Percentiles rank a stretch among this genome's conserved stretches.
These are phyloP conservation scores for Homarus americanus DNA, from an alignment of 1,140 invertebrate genomes.

Conservation along the genomic window DNA sequence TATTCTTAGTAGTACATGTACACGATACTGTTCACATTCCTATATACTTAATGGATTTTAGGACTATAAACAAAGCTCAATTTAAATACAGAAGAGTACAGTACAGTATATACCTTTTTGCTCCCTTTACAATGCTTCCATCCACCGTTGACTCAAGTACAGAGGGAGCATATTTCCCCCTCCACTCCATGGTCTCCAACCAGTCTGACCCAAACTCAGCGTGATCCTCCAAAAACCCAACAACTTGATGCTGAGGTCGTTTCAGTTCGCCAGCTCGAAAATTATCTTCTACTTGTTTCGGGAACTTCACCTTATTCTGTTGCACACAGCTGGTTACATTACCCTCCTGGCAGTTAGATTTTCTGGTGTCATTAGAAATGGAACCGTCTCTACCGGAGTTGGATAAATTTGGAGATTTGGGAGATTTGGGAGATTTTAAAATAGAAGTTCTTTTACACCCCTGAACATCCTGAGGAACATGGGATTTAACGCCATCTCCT, in stretches of 20 bases:
- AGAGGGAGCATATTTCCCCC: conserved; percentile 12
- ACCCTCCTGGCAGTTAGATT: neutral
- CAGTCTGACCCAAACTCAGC: conserved; percentile 41
- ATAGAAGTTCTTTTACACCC: neutral
- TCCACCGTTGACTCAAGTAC: conserved; percentile 52
- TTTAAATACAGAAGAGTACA: no score
- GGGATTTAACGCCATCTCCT: neutral
- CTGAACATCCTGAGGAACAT: neutral
- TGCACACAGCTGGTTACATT: neutral
- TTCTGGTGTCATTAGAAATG: neutral
- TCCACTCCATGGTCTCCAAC: neutral
- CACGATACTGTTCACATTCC: no score
- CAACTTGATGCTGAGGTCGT: conserved; percentile 40
- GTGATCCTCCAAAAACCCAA: conserved; percentile 54
- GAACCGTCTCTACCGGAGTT: neutral
- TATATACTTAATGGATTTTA: no score
- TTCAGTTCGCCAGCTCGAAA: conserved; percentile 1
- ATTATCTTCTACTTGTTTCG: neutral
- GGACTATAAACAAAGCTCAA: no score
- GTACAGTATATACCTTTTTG: conserved; percentile 41
- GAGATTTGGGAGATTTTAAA: neutral
- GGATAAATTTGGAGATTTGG: neutral
- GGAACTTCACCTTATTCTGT: neutral
- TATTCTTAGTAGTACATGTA: no score
- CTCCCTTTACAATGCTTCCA: conserved; percentile 53